A percentile compares a stretch with the other conserved stretches of the same genome.
Conservation (phyloP, 2,113 vertebrate species). For the Cyanoliseus patagonus region DNA sequence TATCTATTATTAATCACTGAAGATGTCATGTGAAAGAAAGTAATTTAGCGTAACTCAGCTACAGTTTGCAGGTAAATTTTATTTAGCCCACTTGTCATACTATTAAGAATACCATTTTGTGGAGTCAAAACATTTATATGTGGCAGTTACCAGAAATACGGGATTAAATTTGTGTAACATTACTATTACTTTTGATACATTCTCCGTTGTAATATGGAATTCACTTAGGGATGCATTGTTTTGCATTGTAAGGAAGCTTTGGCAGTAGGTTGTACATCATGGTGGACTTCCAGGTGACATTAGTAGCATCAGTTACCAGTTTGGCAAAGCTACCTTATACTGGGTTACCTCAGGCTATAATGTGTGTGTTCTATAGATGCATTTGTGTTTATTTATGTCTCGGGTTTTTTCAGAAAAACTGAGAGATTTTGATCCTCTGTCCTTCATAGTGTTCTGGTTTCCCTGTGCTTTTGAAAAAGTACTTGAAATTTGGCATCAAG, state of each 20-base stretch:
- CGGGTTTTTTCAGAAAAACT: background rate
- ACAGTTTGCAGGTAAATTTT: background rate
- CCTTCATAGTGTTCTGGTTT: background rate
- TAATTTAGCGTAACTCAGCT: background rate
- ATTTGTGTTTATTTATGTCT: background rate
- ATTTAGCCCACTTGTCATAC: background rate
- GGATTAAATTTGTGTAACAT: background rate
- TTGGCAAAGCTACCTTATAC: background rate
- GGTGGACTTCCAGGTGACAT: background rate
- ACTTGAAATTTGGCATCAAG: background rate
- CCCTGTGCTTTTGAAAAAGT: background rate
- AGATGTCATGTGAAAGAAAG: background rate
- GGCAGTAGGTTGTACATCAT: background rate
- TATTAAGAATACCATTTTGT: background rate
- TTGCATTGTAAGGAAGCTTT: background rate
- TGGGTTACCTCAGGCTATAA: background rate
- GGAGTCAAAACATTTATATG: background rate
- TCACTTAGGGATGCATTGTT: background rate
- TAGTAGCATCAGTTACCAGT: background rate
- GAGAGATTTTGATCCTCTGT: background rate
- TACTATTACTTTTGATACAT: background rate
- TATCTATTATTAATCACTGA: background rate
- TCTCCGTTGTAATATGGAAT: background rate
- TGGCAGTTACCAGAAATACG: background rate
- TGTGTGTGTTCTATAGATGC: background rate